A percentile compares a stretch with the other conserved stretches of the same genome.
These are phyloP conservation scores for Calypte anna DNA, from an alignment of 2,113 vertebrate species.

Conservation along the genomic window DNA sequence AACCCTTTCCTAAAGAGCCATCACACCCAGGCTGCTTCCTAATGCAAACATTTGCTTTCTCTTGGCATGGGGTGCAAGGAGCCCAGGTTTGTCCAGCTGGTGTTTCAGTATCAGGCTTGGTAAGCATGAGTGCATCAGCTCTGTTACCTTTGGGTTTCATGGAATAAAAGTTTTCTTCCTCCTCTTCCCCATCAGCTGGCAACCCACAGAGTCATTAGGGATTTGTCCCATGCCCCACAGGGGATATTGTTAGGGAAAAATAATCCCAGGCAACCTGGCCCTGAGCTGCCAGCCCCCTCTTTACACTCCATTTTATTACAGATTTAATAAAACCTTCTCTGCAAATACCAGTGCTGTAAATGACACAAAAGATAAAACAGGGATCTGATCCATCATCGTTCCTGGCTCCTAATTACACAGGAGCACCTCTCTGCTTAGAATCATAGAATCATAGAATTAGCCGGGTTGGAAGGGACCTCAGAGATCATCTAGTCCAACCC, in stretches of 20 bases:
- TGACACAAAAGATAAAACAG: not conserved
- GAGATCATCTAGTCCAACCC: no score
- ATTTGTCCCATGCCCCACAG: not conserved
- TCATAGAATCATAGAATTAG: no score
- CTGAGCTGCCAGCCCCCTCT: not conserved
- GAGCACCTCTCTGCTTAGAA: not conserved
- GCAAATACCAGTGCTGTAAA: not conserved
- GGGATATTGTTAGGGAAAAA: not conserved
- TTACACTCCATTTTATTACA: not conserved
- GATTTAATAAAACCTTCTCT: not conserved
- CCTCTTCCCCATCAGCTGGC: not conserved
- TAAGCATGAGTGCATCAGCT: not conserved
- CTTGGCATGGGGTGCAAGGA: not conserved
- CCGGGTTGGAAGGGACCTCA: no score
- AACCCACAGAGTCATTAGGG: not conserved
- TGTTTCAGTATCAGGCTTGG: not conserved
- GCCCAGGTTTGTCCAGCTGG: not conserved
- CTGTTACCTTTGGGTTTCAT: not conserved
- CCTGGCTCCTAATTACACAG: not conserved
- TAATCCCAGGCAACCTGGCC: not conserved
- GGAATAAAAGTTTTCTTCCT: not conserved
- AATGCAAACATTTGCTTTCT: not conserved
- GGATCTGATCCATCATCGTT: not conserved
- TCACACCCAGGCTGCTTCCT: not conserved
- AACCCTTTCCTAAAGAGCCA: rapidly evolving